phyloP scores from a whole-genome alignment of 2,888 invertebrate species.

The Temnothorax rugatulus region DNA sequence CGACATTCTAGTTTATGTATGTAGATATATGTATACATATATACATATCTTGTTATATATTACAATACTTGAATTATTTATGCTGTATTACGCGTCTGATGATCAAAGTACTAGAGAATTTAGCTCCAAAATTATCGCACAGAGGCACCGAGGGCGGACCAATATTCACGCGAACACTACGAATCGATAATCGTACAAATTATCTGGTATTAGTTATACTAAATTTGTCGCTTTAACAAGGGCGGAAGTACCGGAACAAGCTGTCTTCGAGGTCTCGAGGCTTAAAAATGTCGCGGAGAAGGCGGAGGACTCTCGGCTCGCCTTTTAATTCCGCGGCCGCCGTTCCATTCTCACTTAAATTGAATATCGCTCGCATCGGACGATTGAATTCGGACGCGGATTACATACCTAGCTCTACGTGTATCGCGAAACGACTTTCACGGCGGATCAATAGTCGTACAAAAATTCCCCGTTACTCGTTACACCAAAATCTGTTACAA shows the following conservation, averaged over 20 bases:
- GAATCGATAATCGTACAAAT: not conserved
- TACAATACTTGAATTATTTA: not conserved
- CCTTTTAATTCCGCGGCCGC: not conserved
- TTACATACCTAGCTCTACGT: not conserved
- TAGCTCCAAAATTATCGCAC: not conserved
- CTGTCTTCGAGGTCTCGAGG: not conserved
- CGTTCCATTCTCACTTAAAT: slow-evolving; percentile 6
- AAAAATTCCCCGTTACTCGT: not conserved
- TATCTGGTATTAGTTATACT: not conserved
- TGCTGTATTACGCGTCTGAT: no score
- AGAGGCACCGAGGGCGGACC: not conserved
- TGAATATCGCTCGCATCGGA: not conserved
- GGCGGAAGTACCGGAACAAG: not conserved
- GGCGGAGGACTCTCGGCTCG: not conserved
- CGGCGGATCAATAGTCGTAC: not conserved
- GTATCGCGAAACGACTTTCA: not conserved
- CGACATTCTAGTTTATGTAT: no score
- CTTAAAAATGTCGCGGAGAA: not conserved
- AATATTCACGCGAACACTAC: not conserved
- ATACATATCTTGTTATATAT: no score
- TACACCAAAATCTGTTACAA: not conserved
- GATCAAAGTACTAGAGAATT: not conserved
- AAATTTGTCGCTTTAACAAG: not conserved
- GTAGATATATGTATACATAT: not conserved
- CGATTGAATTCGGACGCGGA: not conserved